Evolutionary conservation across 2,113 vertebrate species (phyloP).

Genomic region (Hystrix brachyura): DNA sequence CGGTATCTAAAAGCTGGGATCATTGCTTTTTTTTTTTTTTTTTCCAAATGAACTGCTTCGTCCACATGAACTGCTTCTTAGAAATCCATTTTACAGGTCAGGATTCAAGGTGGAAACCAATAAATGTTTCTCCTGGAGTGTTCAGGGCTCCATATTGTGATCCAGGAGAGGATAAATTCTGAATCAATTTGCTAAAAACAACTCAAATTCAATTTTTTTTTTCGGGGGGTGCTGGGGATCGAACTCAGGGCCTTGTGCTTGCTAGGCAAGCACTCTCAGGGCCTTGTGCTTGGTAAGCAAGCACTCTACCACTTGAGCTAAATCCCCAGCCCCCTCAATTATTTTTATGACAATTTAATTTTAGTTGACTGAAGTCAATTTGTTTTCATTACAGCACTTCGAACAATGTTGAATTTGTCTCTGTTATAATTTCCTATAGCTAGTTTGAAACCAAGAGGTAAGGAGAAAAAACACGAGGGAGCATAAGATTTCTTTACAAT

Average conservation of each 20-base stretch:
- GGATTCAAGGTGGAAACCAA: slow-evolving; percentile 15
- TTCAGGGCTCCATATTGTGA: slow-evolving; percentile 34
- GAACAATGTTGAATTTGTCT: slow-evolving; percentile 45
- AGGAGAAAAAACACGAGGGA: neutral
- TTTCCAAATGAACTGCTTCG: slow-evolving; percentile 13
- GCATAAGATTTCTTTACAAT: slow-evolving; percentile 32
- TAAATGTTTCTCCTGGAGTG: slow-evolving; percentile 4
- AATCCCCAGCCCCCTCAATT: neutral
- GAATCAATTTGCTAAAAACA: slow-evolving; percentile 42
- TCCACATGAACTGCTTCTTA: slow-evolving; percentile 16
- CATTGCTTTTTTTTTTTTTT: slow-evolving; percentile 53
- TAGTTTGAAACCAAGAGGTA: slow-evolving; percentile 16
- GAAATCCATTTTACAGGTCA: slow-evolving; percentile 23
- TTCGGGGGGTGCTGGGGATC: too few relatives aligned
- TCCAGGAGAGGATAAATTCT: slow-evolving; percentile 10
- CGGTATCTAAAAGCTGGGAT: slow-evolving; percentile 44
- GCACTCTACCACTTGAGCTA: too few relatives aligned
- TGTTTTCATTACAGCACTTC: slow-evolving; percentile 20
- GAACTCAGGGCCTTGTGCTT: too few relatives aligned
- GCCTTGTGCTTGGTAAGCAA: too few relatives aligned
- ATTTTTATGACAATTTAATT: slow-evolving; percentile 51
- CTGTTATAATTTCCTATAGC: slow-evolving; percentile 30
- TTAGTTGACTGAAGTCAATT: slow-evolving; percentile 44
- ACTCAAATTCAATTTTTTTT: slow-evolving; percentile 50
- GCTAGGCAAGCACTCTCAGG: too few relatives aligned